A percentile compares a stretch with the other conserved stretches of the same genome.
phyloP scores from a whole-genome alignment of 2,888 invertebrate genomes.

The Platycnemis pennipes region DNA sequence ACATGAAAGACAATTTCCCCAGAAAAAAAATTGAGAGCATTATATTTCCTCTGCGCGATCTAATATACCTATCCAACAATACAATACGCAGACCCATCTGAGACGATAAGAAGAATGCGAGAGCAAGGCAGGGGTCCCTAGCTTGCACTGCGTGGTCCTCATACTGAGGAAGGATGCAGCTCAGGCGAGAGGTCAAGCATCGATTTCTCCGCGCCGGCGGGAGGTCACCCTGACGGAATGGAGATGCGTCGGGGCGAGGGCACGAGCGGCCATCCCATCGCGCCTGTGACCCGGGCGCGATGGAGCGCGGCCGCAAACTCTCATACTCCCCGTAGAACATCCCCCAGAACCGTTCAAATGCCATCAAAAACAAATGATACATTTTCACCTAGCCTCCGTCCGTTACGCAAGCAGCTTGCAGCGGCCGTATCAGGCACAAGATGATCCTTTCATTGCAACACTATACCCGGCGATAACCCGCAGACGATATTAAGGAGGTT shows the following conservation, averaged over 20 bases:
- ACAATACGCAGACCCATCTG: no score
- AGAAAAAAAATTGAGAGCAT: no score
- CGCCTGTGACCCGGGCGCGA: not conserved
- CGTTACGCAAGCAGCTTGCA: no score
- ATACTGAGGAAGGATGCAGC: not conserved
- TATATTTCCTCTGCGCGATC: no score
- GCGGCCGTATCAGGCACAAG: no score
- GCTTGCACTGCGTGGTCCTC: not conserved
- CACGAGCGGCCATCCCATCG: not conserved
- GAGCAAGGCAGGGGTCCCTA: not conserved
- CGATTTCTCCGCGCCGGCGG: slow-evolving; percentile 20
- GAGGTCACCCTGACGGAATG: slow-evolving; percentile 13
- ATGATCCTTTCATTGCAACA: no score
- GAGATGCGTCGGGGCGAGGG: not conserved
- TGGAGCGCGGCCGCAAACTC: slow-evolving; percentile 17
- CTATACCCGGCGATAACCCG: no score
- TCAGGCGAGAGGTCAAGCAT: slow-evolving; percentile 46
- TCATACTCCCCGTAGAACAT: not conserved
- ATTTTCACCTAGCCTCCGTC: no score
- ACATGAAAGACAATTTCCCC: no score
- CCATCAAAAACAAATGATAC: not conserved
- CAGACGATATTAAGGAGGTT: no score
- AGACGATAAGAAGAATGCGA: no score
- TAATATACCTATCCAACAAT: no score
- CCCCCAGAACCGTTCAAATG: not conserved